Evolutionary conservation across 2,888 invertebrate species (phyloP).

Genomic region (Drosophila eohydei): DNA sequence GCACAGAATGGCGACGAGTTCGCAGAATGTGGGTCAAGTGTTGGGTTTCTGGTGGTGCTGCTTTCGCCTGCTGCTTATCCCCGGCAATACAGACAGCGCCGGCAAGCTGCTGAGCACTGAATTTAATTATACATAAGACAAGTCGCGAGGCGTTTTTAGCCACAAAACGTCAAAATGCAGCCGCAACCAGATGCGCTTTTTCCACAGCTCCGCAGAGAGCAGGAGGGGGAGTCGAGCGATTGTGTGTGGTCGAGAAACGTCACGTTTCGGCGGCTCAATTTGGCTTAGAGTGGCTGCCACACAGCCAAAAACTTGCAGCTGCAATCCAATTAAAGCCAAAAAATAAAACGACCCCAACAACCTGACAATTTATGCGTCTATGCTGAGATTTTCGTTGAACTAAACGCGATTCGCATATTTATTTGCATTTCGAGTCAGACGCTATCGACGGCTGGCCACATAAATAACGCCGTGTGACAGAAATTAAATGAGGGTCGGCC

Average conservation of each 20-base stretch:
- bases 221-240: not conserved
- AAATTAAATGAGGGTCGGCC: slow-evolving; percentile 75
- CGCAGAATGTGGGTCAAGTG: slow-evolving; percentile 72
- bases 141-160: slow-evolving; percentile 42
- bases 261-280: slow-evolving; percentile 75
- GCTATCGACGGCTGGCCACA: slow-evolving; percentile 62
- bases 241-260: slow-evolving; percentile 55
- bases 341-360: slow-evolving; percentile 34
- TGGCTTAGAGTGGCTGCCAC: slow-evolving; percentile 57
- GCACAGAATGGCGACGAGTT: slow-evolving; percentile 13
- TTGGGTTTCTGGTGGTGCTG: slow-evolving; percentile 23
- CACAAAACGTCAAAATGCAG: slow-evolving; percentile 57
- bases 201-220: not conserved
- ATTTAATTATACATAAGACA: slow-evolving; percentile 65
- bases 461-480: slow-evolving; percentile 76
- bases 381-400: slow-evolving; percentile 19
- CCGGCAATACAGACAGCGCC: not conserved
- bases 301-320: slow-evolving; percentile 40
- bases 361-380: slow-evolving; percentile 67
- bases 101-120: slow-evolving; percentile 45
- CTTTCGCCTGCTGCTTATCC: slow-evolving; percentile 19
- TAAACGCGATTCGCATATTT: slow-evolving; percentile 56
- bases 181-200: slow-evolving; percentile 54
- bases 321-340: slow-evolving; percentile 70
- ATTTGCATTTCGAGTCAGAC: slow-evolving; percentile 56